Evolutionary conservation across 2,113 vertebrate genomes (phyloP), one percentile per base, ranked within the genome.

Genomic region (Corydoras sp.): DNA sequence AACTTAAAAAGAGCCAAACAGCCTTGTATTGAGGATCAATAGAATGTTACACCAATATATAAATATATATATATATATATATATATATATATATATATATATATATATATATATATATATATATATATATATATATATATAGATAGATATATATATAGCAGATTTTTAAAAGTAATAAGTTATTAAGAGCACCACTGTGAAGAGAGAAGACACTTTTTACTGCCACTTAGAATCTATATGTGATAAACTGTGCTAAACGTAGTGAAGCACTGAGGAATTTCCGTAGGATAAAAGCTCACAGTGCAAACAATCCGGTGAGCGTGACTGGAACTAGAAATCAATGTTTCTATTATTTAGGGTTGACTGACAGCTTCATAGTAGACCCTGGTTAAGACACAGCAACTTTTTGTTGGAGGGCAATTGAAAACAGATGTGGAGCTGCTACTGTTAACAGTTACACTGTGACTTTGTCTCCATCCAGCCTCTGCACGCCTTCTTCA

Each of bases 341-440:
- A 49, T 73, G 76, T 1, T 76, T 79, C 60, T 66, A 74, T 81
- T 76, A 76, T 81, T 53, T 43, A 35, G 53, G 78, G 70, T 67
- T 83, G 82, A 85, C 72, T 85, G 84, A 81, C 84, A 88, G 88
- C 88, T 89, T 86, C 82, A 86, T 68, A 74, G 70, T 75, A 72
- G 7, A 70, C 8, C 65, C 62, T 72, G 79, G 82, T 76, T 78
- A 83, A 81, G 67, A 78, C 82, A 85, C 84, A 80, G 82, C 66
- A 74, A 73, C 71, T 79, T 87, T 83, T 85, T 82, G 85, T 83
- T 76, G 13, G 77, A 61, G 11, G 66, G 9, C 64, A 78, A 90
- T 84, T 86, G 76, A 80, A 88, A 80, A 72, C 87, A 89, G 86
- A 90, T 90, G 89, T 83, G 31, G 60, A 73, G 49, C 72, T 81